Evolutionary conservation across 2,113 vertebrate species (phyloP).

Genomic region (Dolichallabes microphthalmus): DNA sequence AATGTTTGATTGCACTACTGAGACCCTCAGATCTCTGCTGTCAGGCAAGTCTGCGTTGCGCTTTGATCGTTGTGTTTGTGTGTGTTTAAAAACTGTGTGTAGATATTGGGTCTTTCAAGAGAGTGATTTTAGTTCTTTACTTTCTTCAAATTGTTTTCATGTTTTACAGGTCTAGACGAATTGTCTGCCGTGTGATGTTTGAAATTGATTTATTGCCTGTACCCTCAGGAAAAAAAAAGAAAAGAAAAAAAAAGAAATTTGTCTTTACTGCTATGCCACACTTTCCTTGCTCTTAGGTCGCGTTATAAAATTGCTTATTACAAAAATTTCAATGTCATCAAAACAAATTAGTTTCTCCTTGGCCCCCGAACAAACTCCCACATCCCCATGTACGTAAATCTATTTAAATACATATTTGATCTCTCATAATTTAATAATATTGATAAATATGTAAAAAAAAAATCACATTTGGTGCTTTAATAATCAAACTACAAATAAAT

Average conservation of each 20-base stretch:
- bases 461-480: background rate
- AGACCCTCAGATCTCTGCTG: no score
- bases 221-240: background rate
- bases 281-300: background rate
- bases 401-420: no score
- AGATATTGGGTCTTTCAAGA: background rate
- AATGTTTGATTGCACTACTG: no score
- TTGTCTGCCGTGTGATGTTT: background rate
- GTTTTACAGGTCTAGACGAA: conserved; percentile 4
- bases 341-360: background rate
- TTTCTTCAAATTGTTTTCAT: conserved; percentile 10
- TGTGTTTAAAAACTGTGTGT: background rate
- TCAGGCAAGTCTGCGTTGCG: background rate
- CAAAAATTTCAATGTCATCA: background rate
- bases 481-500: background rate
- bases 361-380: no score
- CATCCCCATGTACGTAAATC: no score
- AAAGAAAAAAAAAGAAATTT: no score
- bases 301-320: background rate
- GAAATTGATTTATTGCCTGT: background rate
- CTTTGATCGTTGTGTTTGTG: background rate
- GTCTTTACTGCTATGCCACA: no score
- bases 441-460: no score
- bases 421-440: no score
- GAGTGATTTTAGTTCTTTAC: background rate